A percentile compares a stretch with the other conserved stretches of the same genome.
These are phyloP conservation scores for Dipodomys spectabilis DNA, from an alignment of 2,113 vertebrate species.

Conservation along the genomic window DNA sequence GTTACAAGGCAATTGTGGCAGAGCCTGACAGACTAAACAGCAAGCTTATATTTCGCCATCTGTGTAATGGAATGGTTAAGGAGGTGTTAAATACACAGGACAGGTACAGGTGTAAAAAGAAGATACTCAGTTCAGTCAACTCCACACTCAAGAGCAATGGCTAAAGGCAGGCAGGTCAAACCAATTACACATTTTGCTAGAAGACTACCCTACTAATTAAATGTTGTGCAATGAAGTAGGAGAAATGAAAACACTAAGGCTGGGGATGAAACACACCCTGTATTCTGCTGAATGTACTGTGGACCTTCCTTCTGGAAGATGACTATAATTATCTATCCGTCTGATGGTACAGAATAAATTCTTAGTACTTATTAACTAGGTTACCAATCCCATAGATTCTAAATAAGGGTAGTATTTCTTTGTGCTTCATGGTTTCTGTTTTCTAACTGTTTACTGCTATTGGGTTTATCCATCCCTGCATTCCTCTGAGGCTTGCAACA, in stretches of 20 bases:
- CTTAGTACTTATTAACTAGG: conserved; percentile 27
- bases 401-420: neutral
- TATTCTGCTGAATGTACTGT: neutral
- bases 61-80: neutral
- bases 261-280: neutral
- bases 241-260: conserved; percentile 49
- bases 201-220: conserved; percentile 41
- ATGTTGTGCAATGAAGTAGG: neutral
- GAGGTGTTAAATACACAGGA: neutral
- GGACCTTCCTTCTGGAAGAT: conserved; percentile 49
- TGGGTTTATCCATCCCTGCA: neutral
- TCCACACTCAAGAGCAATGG: conserved; percentile 9
- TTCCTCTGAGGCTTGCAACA: neutral
- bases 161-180: neutral
- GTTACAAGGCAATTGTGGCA: neutral
- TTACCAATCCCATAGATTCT: neutral
- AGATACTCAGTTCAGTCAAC: neutral
- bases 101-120: neutral
- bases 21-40: neutral
- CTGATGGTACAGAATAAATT: conserved; percentile 33
- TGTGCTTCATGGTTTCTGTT: neutral
- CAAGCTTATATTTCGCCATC: neutral
- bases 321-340: conserved; percentile 36
- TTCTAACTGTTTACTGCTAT: neutral
- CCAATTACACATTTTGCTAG: conserved; percentile 56